Percentiles rank a stretch among this genome's conserved stretches.
Evolutionary conservation across 1,140 invertebrate species (phyloP).

Genomic region (Aphidius gifuensis): DNA sequence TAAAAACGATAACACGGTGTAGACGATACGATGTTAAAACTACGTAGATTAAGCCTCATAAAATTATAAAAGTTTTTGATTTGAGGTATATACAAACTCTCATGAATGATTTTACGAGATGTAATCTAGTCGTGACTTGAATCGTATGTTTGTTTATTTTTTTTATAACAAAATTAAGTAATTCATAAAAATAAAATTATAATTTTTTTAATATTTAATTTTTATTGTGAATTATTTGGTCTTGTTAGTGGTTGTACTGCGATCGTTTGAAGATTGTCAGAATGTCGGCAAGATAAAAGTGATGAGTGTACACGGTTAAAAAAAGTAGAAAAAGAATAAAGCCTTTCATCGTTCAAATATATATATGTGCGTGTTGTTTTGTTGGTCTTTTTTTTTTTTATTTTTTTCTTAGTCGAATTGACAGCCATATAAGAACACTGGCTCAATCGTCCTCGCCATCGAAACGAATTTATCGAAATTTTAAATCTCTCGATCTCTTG

Average conservation of each 20-base stretch:
- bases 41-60: conserved; percentile 40
- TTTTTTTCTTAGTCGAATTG: not conserved
- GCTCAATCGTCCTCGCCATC: conserved; percentile 2
- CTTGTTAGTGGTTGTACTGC: not conserved
- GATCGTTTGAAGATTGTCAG: conserved; percentile 1
- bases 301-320: not conserved
- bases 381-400: not conserved
- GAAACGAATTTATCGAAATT: not conserved
- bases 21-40: conserved; percentile 4
- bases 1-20: conserved; percentile 4
- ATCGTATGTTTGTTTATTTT: not conserved
- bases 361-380: not conserved
- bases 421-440: not conserved
- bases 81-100: conserved; percentile 10
- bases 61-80: conserved; percentile 40
- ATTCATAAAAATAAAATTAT: no score
- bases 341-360: conserved; percentile 4
- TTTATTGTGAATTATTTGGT: no score
- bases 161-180: no score
- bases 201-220: no score
- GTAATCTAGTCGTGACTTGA: conserved; percentile 19
- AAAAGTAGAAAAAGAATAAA: not conserved
- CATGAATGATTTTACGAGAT: conserved; percentile 43
- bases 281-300: conserved; percentile 5
- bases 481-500: not conserved